Conservation (phyloP, 92 coral and sea anemone species). For the Diadumene lineata region DNA sequence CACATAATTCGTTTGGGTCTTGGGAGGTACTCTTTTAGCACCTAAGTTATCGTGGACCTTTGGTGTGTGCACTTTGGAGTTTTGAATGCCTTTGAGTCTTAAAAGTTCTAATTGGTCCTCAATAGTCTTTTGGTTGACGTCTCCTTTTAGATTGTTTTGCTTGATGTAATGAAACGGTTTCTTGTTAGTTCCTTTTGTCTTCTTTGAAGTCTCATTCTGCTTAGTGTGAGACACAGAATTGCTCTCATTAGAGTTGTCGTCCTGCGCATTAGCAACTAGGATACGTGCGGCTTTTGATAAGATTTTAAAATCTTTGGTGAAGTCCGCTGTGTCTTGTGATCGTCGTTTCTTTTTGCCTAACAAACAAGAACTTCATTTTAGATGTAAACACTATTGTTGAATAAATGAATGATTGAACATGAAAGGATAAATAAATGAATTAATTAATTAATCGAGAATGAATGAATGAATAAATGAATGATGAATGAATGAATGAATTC, state of each 20-base stretch:
- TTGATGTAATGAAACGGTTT: slow-evolving; percentile 17
- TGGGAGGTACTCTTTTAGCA: neutral
- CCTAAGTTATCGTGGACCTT: neutral
- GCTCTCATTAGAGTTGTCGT: neutral
- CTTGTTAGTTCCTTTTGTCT: neutral
- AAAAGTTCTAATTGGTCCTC: slow-evolving; percentile 8
- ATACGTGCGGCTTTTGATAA: slow-evolving; percentile 31
- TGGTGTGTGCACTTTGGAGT: neutral
- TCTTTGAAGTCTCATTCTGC: neutral
- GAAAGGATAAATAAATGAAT: too few relatives aligned
- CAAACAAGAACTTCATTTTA: neutral
- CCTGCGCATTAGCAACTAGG: slow-evolving; percentile 25
- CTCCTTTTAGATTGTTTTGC: slow-evolving; percentile 21
- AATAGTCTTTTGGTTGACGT: slow-evolving; percentile 20
- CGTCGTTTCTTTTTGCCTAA: slow-evolving; percentile 13
- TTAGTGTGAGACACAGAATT: neutral
- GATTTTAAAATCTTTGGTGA: slow-evolving; percentile 28
- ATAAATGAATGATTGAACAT: too few relatives aligned
- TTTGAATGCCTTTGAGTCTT: slow-evolving; percentile 20
- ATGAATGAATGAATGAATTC: too few relatives aligned
- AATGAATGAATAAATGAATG: too few relatives aligned
- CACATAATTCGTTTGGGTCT: slow-evolving; percentile 2
- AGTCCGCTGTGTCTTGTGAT: slow-evolving; percentile 24
- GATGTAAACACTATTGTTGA: too few relatives aligned
- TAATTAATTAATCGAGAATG: too few relatives aligned